A percentile compares a stretch with the other conserved stretches of the same genome.
Conservation (phyloP, 2,888 invertebrate genomes). For the Pollenia griseotomentosa region DNA sequence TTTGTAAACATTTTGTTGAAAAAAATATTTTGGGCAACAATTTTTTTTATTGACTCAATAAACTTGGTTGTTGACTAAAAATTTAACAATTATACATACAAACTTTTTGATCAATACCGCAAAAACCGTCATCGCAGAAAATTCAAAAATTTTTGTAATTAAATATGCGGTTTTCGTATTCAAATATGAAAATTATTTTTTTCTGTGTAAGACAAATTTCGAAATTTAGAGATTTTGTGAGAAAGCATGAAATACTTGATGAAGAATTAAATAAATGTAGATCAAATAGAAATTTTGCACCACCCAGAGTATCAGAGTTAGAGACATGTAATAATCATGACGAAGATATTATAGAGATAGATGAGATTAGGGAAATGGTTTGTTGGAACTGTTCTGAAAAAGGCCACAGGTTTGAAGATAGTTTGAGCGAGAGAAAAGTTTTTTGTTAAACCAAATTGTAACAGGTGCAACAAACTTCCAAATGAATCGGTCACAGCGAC, state of each 20-base stretch:
- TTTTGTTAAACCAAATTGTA: constrained; percentile 4
- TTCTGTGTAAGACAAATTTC: not conserved
- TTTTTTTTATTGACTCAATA: too few species aligned
- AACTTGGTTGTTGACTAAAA: too few species aligned
- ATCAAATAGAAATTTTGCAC: constrained; percentile 24
- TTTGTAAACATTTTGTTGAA: too few species aligned
- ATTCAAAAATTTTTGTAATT: too few species aligned
- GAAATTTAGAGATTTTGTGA: constrained; percentile 18
- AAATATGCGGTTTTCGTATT: too few species aligned
- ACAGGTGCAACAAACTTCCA: not conserved
- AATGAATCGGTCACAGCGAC: not conserved
- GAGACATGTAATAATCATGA: not conserved
- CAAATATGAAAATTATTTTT: too few species aligned
- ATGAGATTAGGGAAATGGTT: constrained; percentile 1
- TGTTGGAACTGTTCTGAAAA: not conserved
- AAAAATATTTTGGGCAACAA: too few species aligned
- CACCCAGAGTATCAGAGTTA: constrained; percentile 9
- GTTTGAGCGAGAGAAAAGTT: too few species aligned
- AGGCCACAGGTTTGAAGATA: too few species aligned
- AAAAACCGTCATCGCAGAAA: too few species aligned
- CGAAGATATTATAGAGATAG: not conserved
- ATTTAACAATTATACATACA: too few species aligned
- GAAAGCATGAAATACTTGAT: constrained; percentile 2
- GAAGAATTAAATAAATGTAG: constrained; percentile 11
- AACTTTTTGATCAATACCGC: too few species aligned